Conservation (phyloP, 2,797 vertebrate genomes). For the Platyrinchus mystaceus region DNA sequence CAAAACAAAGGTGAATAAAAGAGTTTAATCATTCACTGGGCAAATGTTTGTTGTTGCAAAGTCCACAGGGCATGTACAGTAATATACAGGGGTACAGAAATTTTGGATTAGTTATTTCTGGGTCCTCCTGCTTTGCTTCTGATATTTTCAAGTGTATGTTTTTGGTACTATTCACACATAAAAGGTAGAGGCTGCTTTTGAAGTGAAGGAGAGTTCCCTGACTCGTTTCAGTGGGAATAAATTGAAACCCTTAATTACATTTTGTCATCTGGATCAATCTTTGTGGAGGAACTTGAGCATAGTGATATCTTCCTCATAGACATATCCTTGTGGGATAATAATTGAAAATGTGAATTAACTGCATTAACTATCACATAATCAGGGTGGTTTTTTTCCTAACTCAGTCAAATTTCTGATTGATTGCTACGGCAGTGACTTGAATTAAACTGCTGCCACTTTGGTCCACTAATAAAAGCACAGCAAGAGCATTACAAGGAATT, state of each 20-base stretch:
- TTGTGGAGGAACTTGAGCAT: neutral
- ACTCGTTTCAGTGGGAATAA: conserved; percentile 14
- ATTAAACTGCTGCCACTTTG: neutral
- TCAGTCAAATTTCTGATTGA: conserved; percentile 1
- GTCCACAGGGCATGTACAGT: neutral
- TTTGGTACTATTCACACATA: neutral
- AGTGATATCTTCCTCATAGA: neutral
- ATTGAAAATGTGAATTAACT: conserved; percentile 43
- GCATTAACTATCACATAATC: neutral
- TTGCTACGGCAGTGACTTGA: neutral
- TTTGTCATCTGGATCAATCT: conserved; percentile 31
- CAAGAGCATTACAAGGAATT: neutral
- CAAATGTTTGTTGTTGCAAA: neutral
- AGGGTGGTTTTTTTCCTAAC: neutral
- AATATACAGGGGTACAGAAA: neutral
- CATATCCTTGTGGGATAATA: neutral
- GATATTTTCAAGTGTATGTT: neutral
- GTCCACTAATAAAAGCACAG: neutral
- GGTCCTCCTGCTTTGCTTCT: neutral
- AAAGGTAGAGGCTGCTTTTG: conserved; percentile 11
- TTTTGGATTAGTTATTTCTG: neutral
- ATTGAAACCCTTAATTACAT: conserved; percentile 39
- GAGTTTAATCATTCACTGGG: neutral
- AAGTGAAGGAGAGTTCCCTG: neutral
- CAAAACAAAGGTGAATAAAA: neutral